Conservation (phyloP, 2,113 vertebrate genomes). For the Ceyx cyanopectus region DNA sequence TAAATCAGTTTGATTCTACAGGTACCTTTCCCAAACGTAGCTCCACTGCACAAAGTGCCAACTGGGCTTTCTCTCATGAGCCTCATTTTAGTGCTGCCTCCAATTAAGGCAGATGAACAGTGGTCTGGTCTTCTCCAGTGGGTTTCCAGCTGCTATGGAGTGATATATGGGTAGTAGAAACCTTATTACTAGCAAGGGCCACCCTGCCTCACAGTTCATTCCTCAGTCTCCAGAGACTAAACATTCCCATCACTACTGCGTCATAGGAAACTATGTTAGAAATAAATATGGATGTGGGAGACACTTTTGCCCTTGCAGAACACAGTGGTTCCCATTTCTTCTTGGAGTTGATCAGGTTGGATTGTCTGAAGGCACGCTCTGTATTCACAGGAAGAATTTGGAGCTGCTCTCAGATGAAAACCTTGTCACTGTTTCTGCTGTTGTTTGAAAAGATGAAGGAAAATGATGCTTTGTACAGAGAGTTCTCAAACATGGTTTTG, state of each 20-base stretch:
- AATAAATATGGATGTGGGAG: neutral
- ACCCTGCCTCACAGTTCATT: neutral
- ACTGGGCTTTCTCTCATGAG: neutral
- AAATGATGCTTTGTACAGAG: neutral
- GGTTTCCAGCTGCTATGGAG: neutral
- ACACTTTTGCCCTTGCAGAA: neutral
- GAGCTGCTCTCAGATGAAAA: neutral
- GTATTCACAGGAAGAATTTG: neutral
- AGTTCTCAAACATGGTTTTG: conserved; percentile 35
- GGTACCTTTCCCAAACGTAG: neutral
- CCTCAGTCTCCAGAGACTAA: neutral
- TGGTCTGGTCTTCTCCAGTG: neutral
- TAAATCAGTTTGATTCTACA: neutral
- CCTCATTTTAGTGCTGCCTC: neutral
- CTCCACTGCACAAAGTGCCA: neutral
- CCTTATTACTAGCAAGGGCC: neutral
- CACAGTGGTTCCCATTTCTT: neutral
- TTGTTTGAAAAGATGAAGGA: conserved; percentile 26
- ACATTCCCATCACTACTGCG: neutral
- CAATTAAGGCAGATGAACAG: neutral
- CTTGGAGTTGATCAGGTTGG: neutral
- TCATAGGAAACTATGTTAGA: neutral
- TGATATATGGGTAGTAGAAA: neutral
- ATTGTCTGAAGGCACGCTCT: neutral
- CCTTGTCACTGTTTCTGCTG: neutral